phyloP scores from a whole-genome alignment of 2,113 vertebrate species.

The Okapia johnstoni region DNA sequence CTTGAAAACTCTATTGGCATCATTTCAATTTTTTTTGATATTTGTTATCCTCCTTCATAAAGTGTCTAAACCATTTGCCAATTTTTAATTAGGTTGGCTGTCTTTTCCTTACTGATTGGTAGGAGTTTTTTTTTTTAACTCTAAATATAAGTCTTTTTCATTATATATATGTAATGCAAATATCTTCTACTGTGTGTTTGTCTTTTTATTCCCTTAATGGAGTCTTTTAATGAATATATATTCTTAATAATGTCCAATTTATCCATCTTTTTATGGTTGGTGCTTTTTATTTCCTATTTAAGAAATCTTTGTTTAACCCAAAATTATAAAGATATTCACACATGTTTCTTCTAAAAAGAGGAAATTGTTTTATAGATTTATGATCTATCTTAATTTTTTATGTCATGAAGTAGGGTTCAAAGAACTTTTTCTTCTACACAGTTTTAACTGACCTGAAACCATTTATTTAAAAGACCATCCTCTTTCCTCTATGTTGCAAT shows the following conservation, averaged over 20 bases:
- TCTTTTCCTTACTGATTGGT: neutral
- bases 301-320: neutral
- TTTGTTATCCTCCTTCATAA: neutral
- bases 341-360: neutral
- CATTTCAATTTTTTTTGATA: neutral
- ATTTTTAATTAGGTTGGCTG: neutral
- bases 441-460: neutral
- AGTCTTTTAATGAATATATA: neutral
- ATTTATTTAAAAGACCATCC: neutral
- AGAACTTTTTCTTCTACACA: neutral
- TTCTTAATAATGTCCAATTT: neutral
- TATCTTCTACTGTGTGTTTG: neutral
- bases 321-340: neutral
- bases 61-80: neutral
- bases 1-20: neutral
- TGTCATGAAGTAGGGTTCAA: neutral
- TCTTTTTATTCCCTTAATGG: neutral
- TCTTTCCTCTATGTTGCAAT: neutral
- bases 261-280: neutral
- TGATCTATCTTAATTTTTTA: neutral
- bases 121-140: neutral
- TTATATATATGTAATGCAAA: neutral
- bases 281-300: neutral
- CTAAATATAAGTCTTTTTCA: neutral
- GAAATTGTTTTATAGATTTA: neutral